These are phyloP conservation scores for Pangasius larnaudii DNA, from an alignment of 2,797 vertebrate genomes.

Conservation along the genomic window DNA sequence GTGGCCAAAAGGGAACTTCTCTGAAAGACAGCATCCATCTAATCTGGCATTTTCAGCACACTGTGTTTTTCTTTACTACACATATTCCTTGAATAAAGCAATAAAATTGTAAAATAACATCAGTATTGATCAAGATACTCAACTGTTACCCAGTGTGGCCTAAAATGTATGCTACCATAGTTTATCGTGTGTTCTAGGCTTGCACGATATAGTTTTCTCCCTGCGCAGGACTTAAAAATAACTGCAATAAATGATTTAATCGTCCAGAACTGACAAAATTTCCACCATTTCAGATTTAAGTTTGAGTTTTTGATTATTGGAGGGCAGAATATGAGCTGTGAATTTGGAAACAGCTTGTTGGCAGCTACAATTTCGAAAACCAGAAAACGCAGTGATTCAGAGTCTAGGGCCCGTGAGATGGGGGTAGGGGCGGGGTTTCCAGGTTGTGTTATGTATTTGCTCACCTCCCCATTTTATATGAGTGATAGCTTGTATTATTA, in stretches of 20 bases:
- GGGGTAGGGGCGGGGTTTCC: neutral
- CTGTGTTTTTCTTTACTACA: neutral
- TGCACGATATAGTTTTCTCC: neutral
- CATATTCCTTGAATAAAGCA: neutral
- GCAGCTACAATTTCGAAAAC: neutral
- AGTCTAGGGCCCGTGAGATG: too few species aligned
- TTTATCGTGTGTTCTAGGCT: neutral
- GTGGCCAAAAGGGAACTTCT: constrained; percentile 6
- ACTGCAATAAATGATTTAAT: neutral
- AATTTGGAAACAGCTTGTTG: neutral
- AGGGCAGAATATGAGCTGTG: neutral
- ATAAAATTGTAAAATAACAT: neutral
- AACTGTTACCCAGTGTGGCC: too few species aligned
- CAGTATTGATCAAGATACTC: neutral
- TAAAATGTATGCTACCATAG: neutral
- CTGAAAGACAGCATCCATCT: constrained; percentile 32
- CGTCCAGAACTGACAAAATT: neutral
- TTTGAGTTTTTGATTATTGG: too few species aligned
- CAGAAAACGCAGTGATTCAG: neutral
- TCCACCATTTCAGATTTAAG: neutral
- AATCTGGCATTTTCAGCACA: constrained; percentile 20
- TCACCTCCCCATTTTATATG: neutral
- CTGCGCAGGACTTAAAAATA: neutral
- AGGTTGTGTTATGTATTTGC: neutral
- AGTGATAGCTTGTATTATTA: neutral